Evolutionary conservation across 2,888 invertebrate species (phyloP), one percentile per base, ranked within the genome.

Genomic region (Aradus depressus): DNA sequence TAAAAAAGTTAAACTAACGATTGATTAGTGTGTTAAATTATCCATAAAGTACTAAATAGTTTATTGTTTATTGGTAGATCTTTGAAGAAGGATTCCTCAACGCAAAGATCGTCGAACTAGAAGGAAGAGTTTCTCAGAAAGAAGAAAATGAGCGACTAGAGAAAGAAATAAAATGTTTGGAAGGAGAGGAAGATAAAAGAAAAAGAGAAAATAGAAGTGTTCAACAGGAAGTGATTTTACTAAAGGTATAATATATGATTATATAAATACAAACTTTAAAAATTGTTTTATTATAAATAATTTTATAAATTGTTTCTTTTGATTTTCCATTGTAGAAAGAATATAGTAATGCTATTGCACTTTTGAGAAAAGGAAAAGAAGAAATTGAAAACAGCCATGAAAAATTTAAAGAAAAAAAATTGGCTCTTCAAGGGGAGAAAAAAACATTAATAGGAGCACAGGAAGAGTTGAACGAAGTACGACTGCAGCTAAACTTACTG

Each of bases 261-360:
- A 16, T 41, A 10, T 39, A 14, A 10, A 31, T 31, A 31, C 31
- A 31, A 31, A 31, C 12, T 31, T 31, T 10, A 31, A 31, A 12
- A 12, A 31, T n/a, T 31, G 31, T 31, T 10, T n/a, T n/a, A n/a
- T n/a, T n/a, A n/a, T n/a, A n/a, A n/a, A n/a, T n/a, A n/a, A 16
- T 38, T 38, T 38, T 18, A 35, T 16, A 35, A 14, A 14, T 10
- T 10, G 5, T 8, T 19, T 5, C 16, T 22, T 38, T 48, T 34
- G 8, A 18, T 19, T 35, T 18, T 14, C 12, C 12, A 14, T 34
- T 49, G 38, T 19, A 68, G 68, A 59, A 75, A 35, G 75, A 78
- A 58, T 74, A 76, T 69, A 68, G 72, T 41, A 71, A 72, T 57
- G 57, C 77, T 22, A 70, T 72, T 1, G 67, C 64, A 4, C 65